A percentile compares a stretch with the other conserved stretches of the same genome.
These are phyloP conservation scores for Neomonachus schauinslandi DNA, from an alignment of 2,113 vertebrate genomes.

Conservation along the genomic window DNA sequence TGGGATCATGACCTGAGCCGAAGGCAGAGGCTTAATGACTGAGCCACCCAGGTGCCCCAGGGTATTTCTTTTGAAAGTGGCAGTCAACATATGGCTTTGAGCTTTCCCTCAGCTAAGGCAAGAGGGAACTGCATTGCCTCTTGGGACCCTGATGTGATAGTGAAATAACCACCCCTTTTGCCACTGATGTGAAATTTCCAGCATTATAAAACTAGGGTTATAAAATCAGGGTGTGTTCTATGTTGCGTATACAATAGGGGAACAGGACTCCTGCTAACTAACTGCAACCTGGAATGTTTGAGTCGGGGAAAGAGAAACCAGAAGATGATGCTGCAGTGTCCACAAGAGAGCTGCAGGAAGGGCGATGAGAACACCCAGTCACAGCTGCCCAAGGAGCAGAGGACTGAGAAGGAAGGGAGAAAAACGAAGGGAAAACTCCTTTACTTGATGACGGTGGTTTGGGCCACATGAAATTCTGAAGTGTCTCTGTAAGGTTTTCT, in stretches of 20 bases:
- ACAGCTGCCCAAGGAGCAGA: not conserved
- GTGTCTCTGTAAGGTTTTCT: not conserved
- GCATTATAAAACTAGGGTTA: not conserved
- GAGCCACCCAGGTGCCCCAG: no score
- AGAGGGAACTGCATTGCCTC: not conserved
- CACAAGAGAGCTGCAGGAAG: not conserved
- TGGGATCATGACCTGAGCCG: no score
- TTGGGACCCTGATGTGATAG: not conserved
- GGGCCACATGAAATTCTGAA: not conserved
- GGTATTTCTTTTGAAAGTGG: not conserved
- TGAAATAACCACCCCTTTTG: not conserved
- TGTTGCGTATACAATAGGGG: not conserved
- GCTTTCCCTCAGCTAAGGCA: not conserved
- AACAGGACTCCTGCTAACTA: not conserved
- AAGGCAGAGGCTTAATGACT: no score
- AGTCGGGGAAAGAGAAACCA: not conserved
- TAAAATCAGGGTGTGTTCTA: not conserved
- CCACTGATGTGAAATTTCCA: not conserved
- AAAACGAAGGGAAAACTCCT: not conserved
- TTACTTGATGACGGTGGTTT: not conserved
- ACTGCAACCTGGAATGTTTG: not conserved
- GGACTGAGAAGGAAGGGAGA: not conserved
- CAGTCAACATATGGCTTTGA: not conserved
- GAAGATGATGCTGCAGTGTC: not conserved
- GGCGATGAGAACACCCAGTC: not conserved